phyloP scores from a whole-genome alignment of 2,797 vertebrate species.

The Coranthus polyacanthus region DNA sequence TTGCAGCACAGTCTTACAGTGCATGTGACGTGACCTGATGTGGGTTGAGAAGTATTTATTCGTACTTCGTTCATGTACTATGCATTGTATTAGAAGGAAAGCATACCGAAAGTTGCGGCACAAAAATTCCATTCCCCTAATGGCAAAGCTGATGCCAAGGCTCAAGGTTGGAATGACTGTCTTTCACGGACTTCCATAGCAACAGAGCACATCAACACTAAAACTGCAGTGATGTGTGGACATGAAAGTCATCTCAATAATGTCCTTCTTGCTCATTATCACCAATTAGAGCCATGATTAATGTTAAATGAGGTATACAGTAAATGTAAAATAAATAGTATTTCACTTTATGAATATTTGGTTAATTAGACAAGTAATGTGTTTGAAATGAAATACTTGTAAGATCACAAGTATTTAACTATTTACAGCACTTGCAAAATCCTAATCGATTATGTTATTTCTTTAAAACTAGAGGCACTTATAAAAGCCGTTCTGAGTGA shows the following conservation, averaged over 20 bases:
- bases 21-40: conserved; percentile 13
- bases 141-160: not conserved
- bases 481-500: not conserved
- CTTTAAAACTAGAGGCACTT: not conserved
- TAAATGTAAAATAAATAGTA: conserved; percentile 14
- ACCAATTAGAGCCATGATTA: conserved; percentile 19
- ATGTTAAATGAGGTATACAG: conserved; percentile 25
- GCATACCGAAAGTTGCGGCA: conserved; percentile 14
- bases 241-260: conserved; percentile 16
- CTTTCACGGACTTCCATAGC: not conserved
- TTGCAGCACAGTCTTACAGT: conserved; percentile 10
- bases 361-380: conserved; percentile 27
- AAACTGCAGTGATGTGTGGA: not conserved
- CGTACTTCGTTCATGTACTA: conserved; percentile 6
- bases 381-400: conserved; percentile 5
- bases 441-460: not conserved
- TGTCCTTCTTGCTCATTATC: conserved; percentile 7
- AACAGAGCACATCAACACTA: conserved; percentile 4
- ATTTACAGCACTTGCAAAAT: conserved; percentile 1
- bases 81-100: conserved; percentile 33
- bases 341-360: conserved; percentile 4
- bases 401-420: not conserved
- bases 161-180: conserved; percentile 6
- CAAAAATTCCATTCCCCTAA: conserved; percentile 5
- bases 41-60: conserved; percentile 2